Conservation (phyloP, 2,888 invertebrate genomes). For the Glaucopsyche alexis region DNA sequence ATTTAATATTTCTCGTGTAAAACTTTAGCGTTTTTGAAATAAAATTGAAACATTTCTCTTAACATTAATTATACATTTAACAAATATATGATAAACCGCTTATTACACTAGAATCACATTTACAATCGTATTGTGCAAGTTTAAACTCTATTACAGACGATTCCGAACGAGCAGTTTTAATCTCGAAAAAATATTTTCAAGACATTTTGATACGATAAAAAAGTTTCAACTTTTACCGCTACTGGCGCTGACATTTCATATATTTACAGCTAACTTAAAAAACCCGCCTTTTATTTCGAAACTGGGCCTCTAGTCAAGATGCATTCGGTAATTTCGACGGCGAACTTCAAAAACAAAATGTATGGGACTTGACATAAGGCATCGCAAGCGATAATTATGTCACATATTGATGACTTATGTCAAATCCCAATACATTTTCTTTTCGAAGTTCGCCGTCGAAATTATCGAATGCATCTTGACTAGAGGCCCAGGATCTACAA, state of each 20-base stretch:
- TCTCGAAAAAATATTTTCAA: not conserved
- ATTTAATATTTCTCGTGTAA: slow-evolving; percentile 1
- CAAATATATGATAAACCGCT: slow-evolving; percentile 28
- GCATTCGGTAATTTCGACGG: too few species aligned
- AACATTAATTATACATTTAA: slow-evolving; percentile 24
- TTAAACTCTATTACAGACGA: slow-evolving; percentile 24
- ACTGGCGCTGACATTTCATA: not conserved
- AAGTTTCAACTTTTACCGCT: not conserved
- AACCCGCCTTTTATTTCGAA: too few species aligned
- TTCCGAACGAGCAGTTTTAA: not conserved
- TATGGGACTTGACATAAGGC: too few species aligned
- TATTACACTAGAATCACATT: slow-evolving; percentile 23
- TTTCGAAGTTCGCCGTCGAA: too few species aligned
- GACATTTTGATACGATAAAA: not conserved
- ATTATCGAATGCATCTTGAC: too few species aligned
- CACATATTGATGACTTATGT: too few species aligned
- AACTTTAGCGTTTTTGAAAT: slow-evolving; percentile 9
- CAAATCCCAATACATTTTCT: too few species aligned
- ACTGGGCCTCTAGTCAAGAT: too few species aligned
- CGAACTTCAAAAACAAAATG: too few species aligned
- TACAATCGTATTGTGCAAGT: slow-evolving; percentile 35
- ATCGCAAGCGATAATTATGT: too few species aligned
- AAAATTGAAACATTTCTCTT: not conserved
- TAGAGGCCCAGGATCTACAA: too few species aligned
- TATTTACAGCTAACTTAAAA: slow-evolving; percentile 1